Evolutionary conservation across 2,113 vertebrate genomes (phyloP), one percentile per base, ranked within the genome.

Genomic region (Peromyscus polionotus): DNA sequence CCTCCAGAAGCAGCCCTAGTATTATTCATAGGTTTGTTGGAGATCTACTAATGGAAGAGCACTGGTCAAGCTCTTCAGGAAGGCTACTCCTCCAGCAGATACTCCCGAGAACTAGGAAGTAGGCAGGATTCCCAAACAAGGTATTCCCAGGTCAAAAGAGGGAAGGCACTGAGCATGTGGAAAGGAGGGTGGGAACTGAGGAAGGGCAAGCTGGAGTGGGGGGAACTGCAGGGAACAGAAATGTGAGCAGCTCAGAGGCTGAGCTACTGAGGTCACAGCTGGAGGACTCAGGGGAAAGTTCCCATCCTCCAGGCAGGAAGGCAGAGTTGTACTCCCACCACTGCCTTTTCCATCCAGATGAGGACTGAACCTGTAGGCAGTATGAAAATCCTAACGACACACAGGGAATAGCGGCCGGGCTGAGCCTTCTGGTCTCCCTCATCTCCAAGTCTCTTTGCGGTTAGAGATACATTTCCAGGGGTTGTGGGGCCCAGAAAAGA

Each of bases 31-130:
- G 39, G 45, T 36, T 72, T 65, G 77, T 4, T 59, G 68, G 57
- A 95, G n/a, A 95, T 31, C 33, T 39, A 51, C 36, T 79, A 68
- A 51, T 75, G 28, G 63, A 89, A 95, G 80, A 42, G 42, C 57
- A 42, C 39, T 81, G 70, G 70, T 68, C 48, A 80, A 87, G 75
- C 26, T 85, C 63, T 88, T 72, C 4, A 0, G 36, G 73, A 31
- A 16, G 28, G 31, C 14, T 76, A 39, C 63, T 84, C 45, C 70
- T 39, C 57, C 28, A 91, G 92, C 31, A 84, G 83, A 22, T 68
- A 93, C 28, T 75, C 75, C 36, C 73, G 19, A 48, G 68, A 95
- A 76, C n/a, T 31, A 57, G 89, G 24, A 72, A 75, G 42, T 51
- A 88, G 68, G 31, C 75, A 57, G 91, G 45, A 84, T 13, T 54